Conservation (phyloP, 1,140 invertebrate species). For the Trachymyrmex septentrionalis region DNA sequence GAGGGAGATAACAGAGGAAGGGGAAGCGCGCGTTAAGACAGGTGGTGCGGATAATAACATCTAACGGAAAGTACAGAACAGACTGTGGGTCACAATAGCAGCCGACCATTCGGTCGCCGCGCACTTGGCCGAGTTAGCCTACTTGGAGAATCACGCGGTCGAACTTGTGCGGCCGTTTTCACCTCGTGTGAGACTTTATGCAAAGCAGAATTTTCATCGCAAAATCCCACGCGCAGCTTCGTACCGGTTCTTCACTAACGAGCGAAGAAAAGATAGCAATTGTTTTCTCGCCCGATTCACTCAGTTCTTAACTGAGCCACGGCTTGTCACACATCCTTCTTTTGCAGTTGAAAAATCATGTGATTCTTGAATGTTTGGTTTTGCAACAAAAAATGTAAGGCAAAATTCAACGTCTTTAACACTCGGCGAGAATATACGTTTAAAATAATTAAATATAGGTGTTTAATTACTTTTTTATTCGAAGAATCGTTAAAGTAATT, state of each 20-base stretch:
- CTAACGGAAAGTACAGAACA: conserved; percentile 71
- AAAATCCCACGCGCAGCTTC: not conserved
- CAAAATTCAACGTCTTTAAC: not conserved
- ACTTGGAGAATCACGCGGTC: conserved; percentile 35
- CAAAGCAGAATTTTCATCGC: conserved; percentile 18
- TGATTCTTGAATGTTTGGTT: not conserved
- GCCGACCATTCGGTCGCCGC: conserved; percentile 15
- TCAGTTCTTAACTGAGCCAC: not conserved
- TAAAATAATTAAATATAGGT: not conserved
- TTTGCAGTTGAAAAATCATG: not conserved
- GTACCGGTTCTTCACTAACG: not conserved
- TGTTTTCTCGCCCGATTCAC: not conserved
- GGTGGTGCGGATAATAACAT: conserved; percentile 76
- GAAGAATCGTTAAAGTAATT: not conserved
- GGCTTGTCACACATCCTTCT: not conserved
- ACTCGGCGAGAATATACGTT: not conserved
- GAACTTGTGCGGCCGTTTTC: not conserved
- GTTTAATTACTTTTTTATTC: not conserved
- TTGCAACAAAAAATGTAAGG: not conserved
- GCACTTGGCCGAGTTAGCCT: conserved; percentile 32
- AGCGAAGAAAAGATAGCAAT: not conserved
- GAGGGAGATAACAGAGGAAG: conserved; percentile 68
- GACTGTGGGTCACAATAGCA: conserved; percentile 69
- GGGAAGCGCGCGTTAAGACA: conserved; percentile 72
- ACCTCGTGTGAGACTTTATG: not conserved